A percentile compares a stretch with the other conserved stretches of the same genome.
These are phyloP conservation scores for Drosophila willistoni DNA, from an alignment of 1,140 invertebrate genomes.

Conservation along the genomic window DNA sequence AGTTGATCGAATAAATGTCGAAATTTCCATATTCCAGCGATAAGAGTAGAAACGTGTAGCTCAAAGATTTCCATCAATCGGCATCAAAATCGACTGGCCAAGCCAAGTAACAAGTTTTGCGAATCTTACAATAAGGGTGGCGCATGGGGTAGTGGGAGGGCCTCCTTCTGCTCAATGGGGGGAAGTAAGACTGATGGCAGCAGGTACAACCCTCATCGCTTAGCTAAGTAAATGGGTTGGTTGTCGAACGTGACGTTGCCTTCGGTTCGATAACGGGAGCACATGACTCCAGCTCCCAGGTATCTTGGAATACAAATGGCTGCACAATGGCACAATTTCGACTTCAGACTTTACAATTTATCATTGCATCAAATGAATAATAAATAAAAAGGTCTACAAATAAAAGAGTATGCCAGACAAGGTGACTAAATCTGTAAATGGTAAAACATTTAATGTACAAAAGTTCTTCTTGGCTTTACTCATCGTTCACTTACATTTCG, in stretches of 20 bases:
- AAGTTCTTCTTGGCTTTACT: no score
- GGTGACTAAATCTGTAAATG: no score
- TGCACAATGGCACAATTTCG: conserved; percentile 45
- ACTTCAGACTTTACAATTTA: no score
- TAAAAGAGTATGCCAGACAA: neutral
- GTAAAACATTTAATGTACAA: no score
- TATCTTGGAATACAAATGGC: conserved; percentile 31
- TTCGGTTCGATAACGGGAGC: conserved; percentile 39
- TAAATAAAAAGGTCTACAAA: neutral
- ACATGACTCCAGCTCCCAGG: conserved; percentile 39
- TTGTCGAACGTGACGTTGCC: conserved; percentile 68
- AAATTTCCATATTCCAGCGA: conserved; percentile 78
- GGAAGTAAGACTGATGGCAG: conserved; percentile 40
- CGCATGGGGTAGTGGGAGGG: conserved; percentile 9
- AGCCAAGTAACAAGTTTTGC: conserved; percentile 68
- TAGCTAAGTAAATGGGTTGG: conserved; percentile 81
- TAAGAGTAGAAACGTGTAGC: conserved; percentile 71
- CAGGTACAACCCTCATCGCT: conserved; percentile 77
- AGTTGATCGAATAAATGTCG: conserved; percentile 79
- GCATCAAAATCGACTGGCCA: conserved; percentile 10
- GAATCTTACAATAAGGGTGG: conserved; percentile 52
- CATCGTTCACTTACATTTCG: neutral
- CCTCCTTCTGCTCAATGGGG: conserved; percentile 3
- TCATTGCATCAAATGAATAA: neutral
- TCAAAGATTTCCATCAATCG: conserved; percentile 75